Conservation (phyloP, 2,113 vertebrate species). For the Panthera leo region DNA sequence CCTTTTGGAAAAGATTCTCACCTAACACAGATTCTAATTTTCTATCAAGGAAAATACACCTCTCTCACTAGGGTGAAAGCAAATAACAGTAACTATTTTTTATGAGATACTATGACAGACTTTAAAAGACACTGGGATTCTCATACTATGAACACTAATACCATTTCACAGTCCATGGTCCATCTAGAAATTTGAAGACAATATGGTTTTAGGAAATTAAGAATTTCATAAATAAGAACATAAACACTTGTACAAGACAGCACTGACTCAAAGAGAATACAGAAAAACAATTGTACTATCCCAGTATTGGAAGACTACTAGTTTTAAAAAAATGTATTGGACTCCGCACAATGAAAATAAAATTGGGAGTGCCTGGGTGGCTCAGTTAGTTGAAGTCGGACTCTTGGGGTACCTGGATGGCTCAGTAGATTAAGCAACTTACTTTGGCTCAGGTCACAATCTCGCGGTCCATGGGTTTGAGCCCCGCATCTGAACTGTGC, state of each 20-base stretch:
- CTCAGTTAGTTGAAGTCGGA: no score
- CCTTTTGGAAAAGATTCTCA: not conserved
- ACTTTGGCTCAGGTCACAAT: no score
- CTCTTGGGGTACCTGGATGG: no score
- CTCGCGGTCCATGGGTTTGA: no score
- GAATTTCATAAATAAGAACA: not conserved
- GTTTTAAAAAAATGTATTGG: not conserved
- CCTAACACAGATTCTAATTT: not conserved
- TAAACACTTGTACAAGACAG: not conserved
- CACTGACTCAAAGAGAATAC: not conserved
- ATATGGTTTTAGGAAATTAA: not conserved
- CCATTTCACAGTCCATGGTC: not conserved
- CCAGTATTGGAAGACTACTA: not conserved
- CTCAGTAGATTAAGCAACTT: no score
- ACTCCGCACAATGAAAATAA: conserved; percentile 24
- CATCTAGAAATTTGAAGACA: not conserved
- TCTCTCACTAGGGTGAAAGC: not conserved
- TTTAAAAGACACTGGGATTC: not conserved
- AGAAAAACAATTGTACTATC: not conserved
- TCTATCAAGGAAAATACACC: not conserved
- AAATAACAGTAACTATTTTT: not conserved
- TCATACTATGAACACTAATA: not conserved
- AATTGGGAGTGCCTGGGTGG: not conserved
- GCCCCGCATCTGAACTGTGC: no score
- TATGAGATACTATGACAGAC: not conserved